These are phyloP conservation scores for Nesometra sesokonis DNA, from an alignment of 35 echinoderm and acorn worm species.

Conservation along the genomic window DNA sequence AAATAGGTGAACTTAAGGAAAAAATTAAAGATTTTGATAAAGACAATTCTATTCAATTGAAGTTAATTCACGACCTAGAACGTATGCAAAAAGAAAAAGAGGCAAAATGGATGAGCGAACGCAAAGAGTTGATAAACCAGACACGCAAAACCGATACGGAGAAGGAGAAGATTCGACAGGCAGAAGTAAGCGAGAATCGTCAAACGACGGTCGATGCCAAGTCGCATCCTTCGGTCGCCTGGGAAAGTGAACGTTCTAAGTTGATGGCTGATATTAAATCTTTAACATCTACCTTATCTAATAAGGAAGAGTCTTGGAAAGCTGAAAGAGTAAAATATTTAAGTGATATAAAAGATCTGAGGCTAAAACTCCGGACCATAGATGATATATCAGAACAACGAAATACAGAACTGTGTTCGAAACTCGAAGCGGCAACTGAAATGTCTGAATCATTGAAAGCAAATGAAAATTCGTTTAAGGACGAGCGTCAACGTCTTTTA, in stretches of 20 bases:
- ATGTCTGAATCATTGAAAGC: slow-evolving; percentile 64
- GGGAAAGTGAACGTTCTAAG: slow-evolving; percentile 60
- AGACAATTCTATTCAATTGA: not conserved
- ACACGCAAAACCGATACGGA: slow-evolving; percentile 6
- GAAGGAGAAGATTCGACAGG: slow-evolving; percentile 13
- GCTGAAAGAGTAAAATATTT: slow-evolving; percentile 30
- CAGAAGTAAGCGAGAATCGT: slow-evolving; percentile 23
- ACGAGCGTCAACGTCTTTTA: slow-evolving; percentile 60
- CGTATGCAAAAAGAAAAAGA: not conserved
- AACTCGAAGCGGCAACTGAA: slow-evolving; percentile 79
- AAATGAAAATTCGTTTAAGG: slow-evolving; percentile 73
- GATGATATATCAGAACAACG: slow-evolving; percentile 26
- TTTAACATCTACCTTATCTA: slow-evolving; percentile 18
- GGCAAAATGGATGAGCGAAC: not conserved
- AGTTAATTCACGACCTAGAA: not conserved
- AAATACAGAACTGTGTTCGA: slow-evolving; percentile 28
- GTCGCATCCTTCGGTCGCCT: slow-evolving; percentile 30
- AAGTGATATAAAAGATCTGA: slow-evolving; percentile 53
- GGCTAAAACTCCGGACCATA: slow-evolving; percentile 33
- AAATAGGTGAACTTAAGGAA: not conserved
- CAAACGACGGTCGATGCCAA: slow-evolving; percentile 37
- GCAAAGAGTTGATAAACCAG: slow-evolving; percentile 28
- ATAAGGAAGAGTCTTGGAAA: slow-evolving; percentile 72
- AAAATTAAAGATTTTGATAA: not conserved
- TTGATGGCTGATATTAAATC: slow-evolving; percentile 47